These are phyloP conservation scores for Laothoe populi DNA, from an alignment of 2,888 invertebrate species.

Conservation along the genomic window DNA sequence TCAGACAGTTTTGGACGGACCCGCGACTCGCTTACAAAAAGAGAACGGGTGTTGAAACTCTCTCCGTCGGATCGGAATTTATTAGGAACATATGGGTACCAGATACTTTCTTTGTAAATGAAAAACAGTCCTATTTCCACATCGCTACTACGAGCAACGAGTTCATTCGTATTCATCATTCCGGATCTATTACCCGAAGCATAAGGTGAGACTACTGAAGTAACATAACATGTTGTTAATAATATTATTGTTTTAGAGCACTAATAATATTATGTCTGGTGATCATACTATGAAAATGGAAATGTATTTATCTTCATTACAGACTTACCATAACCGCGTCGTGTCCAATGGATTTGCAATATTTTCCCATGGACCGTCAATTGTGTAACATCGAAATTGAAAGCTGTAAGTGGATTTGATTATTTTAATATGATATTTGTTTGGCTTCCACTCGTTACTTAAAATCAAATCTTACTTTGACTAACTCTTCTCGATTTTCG, in stretches of 20 bases:
- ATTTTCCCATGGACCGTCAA: conserved; percentile 98
- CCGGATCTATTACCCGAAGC: conserved; percentile 97
- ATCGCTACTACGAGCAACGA: conserved; percentile 99
- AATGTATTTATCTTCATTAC: conserved; percentile 56
- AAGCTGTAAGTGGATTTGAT: conserved; percentile 92
- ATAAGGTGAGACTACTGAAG: conserved; percentile 89
- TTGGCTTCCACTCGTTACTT: conserved; percentile 39
- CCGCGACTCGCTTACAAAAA: conserved; percentile 96
- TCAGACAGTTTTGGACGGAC: conserved; percentile 99
- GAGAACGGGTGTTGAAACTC: conserved; percentile 93
- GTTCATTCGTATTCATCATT: conserved; percentile 97
- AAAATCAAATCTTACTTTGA: conserved; percentile 33
- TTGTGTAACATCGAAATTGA: conserved; percentile 97
- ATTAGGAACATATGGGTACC: conserved; percentile 99
- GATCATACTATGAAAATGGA: neutral
- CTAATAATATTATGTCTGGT: neutral
- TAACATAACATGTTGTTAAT: too few species aligned
- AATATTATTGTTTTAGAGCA: neutral
- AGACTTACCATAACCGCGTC: conserved; percentile 97
- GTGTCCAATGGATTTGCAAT: conserved; percentile 98
- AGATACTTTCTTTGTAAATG: conserved; percentile 99
- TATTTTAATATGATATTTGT: conserved; percentile 26
- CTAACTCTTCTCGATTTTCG: conserved; percentile 36
- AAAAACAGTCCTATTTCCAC: conserved; percentile 99
- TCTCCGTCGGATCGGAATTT: conserved; percentile 97